Conservation (phyloP, 2,113 vertebrate species). For the Cyprinodon tularosa region DNA sequence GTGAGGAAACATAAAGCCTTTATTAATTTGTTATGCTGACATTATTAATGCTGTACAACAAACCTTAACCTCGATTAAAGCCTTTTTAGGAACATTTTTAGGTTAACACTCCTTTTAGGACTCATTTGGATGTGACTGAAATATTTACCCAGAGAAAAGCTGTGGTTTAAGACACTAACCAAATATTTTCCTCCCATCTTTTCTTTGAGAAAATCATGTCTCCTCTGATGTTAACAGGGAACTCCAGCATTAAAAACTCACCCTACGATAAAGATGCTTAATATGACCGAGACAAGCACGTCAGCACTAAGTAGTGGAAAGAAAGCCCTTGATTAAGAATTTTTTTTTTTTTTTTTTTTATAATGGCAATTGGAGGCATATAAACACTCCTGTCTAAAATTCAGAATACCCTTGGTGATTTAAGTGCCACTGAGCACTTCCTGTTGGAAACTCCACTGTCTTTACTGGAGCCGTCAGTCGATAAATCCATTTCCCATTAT, state of each 20-base stretch:
- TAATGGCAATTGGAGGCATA: neutral
- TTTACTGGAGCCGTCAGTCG: neutral
- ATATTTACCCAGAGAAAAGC: neutral
- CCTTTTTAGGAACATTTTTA: neutral
- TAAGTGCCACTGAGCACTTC: conserved; percentile 42
- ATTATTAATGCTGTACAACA: too few relatives aligned
- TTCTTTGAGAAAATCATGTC: conserved; percentile 1
- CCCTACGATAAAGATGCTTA: neutral
- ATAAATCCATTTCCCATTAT: conserved; percentile 1
- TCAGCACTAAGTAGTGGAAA: neutral
- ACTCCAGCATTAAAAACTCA: neutral
- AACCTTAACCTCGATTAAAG: neutral
- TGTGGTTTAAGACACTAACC: neutral
- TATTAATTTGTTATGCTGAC: too few relatives aligned
- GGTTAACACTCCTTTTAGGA: neutral
- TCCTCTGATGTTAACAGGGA: neutral
- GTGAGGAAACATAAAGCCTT: too few relatives aligned
- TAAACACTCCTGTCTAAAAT: conserved; percentile 36
- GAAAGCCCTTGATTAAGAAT: conserved; percentile 53
- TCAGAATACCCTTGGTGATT: conserved; percentile 42
- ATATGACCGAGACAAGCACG: too few relatives aligned
- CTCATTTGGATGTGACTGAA: neutral
- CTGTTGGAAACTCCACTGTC: conserved; percentile 61
- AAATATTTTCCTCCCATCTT: neutral
- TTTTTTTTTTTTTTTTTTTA: too few relatives aligned